Conservation (phyloP, 2,113 vertebrate genomes). For the Actenoides hombroni region DNA sequence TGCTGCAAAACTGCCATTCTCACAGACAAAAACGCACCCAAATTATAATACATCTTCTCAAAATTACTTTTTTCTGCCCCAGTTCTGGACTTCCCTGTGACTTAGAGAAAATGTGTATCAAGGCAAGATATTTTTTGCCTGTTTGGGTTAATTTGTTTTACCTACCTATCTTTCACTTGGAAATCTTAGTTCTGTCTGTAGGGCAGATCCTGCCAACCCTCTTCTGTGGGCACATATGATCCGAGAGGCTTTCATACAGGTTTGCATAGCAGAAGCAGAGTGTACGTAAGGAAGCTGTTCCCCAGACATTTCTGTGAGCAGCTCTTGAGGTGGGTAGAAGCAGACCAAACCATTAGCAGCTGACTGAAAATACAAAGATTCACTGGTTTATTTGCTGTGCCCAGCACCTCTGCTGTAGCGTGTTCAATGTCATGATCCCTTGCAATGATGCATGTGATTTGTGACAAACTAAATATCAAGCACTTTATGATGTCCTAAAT, state of each 20-base stretch:
- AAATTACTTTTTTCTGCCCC: slow-evolving; percentile 17
- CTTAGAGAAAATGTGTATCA: slow-evolving; percentile 9
- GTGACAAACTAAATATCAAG: background rate
- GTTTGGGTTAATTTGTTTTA: slow-evolving; percentile 34
- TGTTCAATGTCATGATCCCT: background rate
- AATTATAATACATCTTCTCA: slow-evolving; percentile 8
- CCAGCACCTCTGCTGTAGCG: background rate
- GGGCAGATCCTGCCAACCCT: background rate
- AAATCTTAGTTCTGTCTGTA: slow-evolving; percentile 33
- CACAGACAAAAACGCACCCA: slow-evolving; percentile 22
- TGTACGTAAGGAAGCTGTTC: background rate
- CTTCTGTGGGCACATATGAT: background rate
- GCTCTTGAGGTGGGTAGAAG: background rate
- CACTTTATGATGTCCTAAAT: background rate
- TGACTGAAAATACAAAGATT: background rate
- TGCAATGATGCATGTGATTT: background rate
- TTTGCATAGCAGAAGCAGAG: background rate
- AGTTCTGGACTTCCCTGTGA: background rate
- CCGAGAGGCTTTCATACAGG: background rate
- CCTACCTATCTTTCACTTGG: background rate
- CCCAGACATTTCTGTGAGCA: background rate
- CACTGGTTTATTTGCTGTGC: background rate
- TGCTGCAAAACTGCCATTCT: slow-evolving; percentile 46
- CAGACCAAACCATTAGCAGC: background rate
- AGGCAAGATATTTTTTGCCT: slow-evolving; percentile 17